Percentiles rank a stretch among this genome's conserved stretches.
Evolutionary conservation across 2,888 invertebrate species (phyloP).

Genomic region (Apocheima hispidaria): DNA sequence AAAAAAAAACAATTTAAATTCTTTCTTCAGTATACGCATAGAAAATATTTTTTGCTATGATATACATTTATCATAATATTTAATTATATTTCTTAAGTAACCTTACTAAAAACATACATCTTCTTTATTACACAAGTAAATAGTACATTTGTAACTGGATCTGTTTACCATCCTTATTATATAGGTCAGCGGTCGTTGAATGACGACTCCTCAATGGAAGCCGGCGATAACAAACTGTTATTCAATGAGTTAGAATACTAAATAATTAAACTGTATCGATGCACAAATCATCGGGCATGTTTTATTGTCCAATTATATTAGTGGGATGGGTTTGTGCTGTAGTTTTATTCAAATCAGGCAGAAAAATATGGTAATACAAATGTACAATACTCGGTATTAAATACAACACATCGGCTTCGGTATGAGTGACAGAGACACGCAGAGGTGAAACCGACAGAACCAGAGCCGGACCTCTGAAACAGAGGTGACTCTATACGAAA

Average conservation of each 20-base stretch:
- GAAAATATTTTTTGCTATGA: too few species aligned
- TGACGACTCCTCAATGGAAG: constrained; percentile 55
- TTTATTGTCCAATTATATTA: constrained; percentile 75
- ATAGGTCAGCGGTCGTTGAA: constrained; percentile 55
- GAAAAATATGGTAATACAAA: neutral
- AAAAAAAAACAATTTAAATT: too few species aligned
- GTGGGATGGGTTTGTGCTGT: constrained; percentile 50
- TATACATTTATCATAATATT: too few species aligned
- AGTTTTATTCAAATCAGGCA: constrained; percentile 19
- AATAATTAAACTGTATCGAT: constrained; percentile 67
- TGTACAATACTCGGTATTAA: neutral
- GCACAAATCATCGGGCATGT: constrained; percentile 69
- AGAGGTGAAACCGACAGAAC: too few species aligned
- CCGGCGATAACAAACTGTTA: constrained; percentile 59
- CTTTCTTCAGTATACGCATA: too few species aligned
- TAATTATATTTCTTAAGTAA: too few species aligned
- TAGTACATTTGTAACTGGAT: constrained; percentile 12
- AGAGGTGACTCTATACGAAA: too few species aligned
- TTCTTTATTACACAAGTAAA: neutral
- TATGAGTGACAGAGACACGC: too few species aligned
- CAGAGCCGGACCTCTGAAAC: too few species aligned
- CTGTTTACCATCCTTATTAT: constrained; percentile 49
- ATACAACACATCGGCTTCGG: too few species aligned
- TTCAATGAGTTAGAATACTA: constrained; percentile 77
- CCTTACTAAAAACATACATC: too few species aligned